phyloP scores from a whole-genome alignment of 2,113 vertebrate genomes.

The Smithornis capensis region DNA sequence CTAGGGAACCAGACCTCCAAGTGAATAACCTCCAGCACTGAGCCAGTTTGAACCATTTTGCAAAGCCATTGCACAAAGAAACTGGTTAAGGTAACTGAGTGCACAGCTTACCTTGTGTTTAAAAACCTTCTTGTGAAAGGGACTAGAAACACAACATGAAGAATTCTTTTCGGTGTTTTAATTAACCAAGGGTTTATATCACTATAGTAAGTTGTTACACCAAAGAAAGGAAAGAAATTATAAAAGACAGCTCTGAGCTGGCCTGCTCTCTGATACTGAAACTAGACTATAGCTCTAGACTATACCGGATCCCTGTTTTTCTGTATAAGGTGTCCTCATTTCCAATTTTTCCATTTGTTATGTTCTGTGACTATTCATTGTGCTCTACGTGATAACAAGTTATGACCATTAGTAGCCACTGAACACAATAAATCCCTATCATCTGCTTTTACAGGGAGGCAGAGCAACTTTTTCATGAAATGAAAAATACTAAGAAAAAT shows the following conservation, averaged over 20 bases:
- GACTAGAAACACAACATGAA: background rate
- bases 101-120: background rate
- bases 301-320: background rate
- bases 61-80: background rate
- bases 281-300: background rate
- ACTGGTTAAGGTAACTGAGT: background rate
- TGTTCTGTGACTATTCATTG: background rate
- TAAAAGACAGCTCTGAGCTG: background rate
- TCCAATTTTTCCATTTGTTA: background rate
- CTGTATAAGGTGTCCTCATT: background rate
- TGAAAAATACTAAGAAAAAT: background rate
- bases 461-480: background rate
- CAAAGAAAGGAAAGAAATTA: background rate
- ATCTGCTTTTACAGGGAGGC: background rate
- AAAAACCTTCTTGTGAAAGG: background rate
- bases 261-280: background rate
- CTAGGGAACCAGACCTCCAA: background rate
- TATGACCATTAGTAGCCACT: background rate
- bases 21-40: background rate
- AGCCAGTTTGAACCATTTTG: background rate
- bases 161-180: background rate
- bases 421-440: background rate
- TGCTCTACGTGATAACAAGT: background rate
- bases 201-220: background rate
- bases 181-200: background rate